Evolutionary conservation across 2,797 vertebrate species (phyloP).

Genomic region (Gambusia yucatana): DNA sequence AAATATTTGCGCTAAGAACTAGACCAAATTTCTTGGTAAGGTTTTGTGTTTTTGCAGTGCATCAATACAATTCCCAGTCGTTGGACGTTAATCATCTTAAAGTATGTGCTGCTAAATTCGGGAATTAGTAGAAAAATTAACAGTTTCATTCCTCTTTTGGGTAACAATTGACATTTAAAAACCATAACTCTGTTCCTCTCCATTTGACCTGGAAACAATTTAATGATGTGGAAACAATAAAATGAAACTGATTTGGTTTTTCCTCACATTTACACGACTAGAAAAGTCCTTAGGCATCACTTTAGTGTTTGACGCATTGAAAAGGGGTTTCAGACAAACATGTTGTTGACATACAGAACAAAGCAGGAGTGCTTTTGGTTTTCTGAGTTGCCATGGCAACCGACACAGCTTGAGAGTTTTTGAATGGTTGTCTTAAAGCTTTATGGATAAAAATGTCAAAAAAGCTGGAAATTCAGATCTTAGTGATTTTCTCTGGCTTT

Average conservation of each 20-base stretch:
- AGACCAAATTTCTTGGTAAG: too few relatives aligned
- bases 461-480: too few relatives aligned
- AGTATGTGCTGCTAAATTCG: constrained; percentile 1
- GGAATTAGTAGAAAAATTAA: constrained; percentile 26
- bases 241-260: neutral
- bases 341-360: neutral
- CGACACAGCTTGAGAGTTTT: neutral
- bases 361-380: constrained; percentile 3
- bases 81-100: neutral
- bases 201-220: neutral
- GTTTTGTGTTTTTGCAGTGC: constrained; percentile 16
- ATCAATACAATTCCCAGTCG: neutral
- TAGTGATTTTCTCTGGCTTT: too few relatives aligned
- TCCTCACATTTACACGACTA: neutral
- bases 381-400: neutral
- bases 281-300: neutral
- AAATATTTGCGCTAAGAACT: neutral
- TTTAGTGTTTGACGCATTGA: neutral
- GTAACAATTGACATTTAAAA: constrained; percentile 19
- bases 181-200: neutral
- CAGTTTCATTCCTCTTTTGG: constrained; percentile 13
- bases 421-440: too few relatives aligned
- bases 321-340: neutral
- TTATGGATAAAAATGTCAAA: too few relatives aligned
- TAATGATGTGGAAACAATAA: neutral